Percentiles rank a stretch among this genome's conserved stretches.
Conservation (phyloP, 2,797 vertebrate species). For the Sciurus carolinensis region DNA sequence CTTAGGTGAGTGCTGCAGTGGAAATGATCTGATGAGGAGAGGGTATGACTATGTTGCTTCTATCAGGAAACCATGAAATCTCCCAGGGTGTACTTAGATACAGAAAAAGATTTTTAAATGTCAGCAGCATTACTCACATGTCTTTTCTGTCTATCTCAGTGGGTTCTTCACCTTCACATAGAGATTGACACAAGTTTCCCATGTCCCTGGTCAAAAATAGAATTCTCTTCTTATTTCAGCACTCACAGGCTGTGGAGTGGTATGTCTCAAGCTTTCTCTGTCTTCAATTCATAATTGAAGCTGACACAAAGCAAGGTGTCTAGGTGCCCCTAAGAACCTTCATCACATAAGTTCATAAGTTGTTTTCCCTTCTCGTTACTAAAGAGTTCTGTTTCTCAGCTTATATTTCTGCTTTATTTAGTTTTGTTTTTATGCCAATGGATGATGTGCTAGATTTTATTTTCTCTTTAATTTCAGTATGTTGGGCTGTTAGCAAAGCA, state of each 20-base stretch:
- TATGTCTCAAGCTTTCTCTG: neutral
- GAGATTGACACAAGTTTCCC: conserved; percentile 23
- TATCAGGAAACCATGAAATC: neutral
- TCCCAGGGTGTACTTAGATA: neutral
- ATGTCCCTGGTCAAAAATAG: conserved; percentile 39
- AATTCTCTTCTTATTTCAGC: neutral
- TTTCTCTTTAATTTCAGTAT: conserved; percentile 61
- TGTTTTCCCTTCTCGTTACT: conserved; percentile 52
- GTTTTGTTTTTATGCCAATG: conserved; percentile 48
- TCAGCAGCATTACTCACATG: conserved; percentile 49
- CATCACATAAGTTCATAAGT: neutral
- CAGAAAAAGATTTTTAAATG: conserved; percentile 51
- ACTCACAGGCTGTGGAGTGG: neutral
- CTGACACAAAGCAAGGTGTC: neutral
- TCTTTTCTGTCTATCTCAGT: conserved; percentile 52
- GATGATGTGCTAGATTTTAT: neutral
- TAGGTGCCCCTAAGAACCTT: conserved; percentile 13
- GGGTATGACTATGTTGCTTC: neutral
- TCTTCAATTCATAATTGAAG: conserved; percentile 4
- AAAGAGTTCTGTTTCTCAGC: neutral
- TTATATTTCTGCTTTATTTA: conserved; percentile 27
- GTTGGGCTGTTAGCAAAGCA: neutral
- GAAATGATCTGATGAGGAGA: neutral
- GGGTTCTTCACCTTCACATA: conserved; percentile 34
- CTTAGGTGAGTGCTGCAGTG: neutral